Conservation (phyloP, 2,888 invertebrate genomes). For the Bursaphelenchus okinawaensis region DNA sequence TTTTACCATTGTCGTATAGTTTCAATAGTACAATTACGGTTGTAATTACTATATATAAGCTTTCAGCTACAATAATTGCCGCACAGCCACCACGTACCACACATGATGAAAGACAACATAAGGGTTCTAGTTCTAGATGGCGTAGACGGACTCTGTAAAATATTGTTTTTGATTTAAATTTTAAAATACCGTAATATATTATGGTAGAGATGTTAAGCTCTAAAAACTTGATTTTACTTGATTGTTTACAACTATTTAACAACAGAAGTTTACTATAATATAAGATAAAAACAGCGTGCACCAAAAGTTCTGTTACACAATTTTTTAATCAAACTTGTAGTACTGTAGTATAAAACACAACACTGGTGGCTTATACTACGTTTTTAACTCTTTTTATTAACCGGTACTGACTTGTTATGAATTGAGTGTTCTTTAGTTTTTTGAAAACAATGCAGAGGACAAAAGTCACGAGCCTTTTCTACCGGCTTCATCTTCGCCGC, state of each 20-base stretch:
- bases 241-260: no score
- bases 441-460: constrained; percentile 10
- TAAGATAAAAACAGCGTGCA: no score
- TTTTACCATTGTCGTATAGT: constrained; percentile 26
- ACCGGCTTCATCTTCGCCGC: constrained; percentile 10
- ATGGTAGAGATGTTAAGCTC: no score
- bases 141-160: constrained; percentile 44
- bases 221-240: no score
- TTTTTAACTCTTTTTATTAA: no score
- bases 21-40: constrained; percentile 18
- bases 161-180: background rate
- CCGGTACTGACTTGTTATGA: constrained; percentile 3
- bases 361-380: no score
- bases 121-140: constrained; percentile 52
- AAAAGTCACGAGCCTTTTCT: constrained; percentile 7
- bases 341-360: no score
- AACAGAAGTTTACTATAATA: no score
- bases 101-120: constrained; percentile 53
- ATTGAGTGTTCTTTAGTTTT: constrained; percentile 4
- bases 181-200: no score
- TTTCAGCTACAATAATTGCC: constrained; percentile 46
- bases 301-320: no score
- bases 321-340: no score
- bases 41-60: constrained; percentile 27
- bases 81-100: constrained; percentile 53